Evolutionary conservation across 2,797 vertebrate genomes (phyloP), one percentile per base, ranked within the genome.

Genomic region (Chiroxiphia lanceolata): DNA sequence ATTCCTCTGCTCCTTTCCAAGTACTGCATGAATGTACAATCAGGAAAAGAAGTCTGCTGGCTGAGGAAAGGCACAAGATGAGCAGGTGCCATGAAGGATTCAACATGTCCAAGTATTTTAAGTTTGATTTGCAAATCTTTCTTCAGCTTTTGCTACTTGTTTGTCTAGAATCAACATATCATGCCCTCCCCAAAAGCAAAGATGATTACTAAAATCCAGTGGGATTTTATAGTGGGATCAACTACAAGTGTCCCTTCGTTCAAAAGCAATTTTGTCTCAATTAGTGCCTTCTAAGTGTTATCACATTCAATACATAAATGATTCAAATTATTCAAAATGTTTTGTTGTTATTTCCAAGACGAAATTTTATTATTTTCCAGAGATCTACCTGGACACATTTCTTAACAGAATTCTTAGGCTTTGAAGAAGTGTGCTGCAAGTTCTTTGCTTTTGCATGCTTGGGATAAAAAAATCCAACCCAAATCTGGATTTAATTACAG

Each of bases 331-430:
- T 31, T 53, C 17, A 53, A 79, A 84, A 71, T 26, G 51, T 79
- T 94, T 56, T 57, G 16, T 67, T 54, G 25, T 69, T 79, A 67
- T 85, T 91, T 90, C 56, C 70, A 93, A 59, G 51, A 71, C 15
- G 74, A 67, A 70, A 47, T 90, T 92, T 86, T 93, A 89, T 90
- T 91, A 34, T 67, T 90, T 95, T 90, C 57, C 59, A 83, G 64
- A 87, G 15, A 79, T 54, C 64, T 96, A 94, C 70, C 64, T 48
- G 54, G 82, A 86, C 69, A 78, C 38, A 75, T 92, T 85, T 80
- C 59, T 60, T 29, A 84, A 74, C 40, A 80, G 65, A 36, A n/a
- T 74, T 80, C 47, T 79, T 79, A 79, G 34, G 45, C 70, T 89
- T 12, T 44, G 81, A 87, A 84, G 69, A 93, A 84, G 60, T 2